These are phyloP conservation scores for Urophycis tenuis DNA, from an alignment of 2,797 vertebrate species.

Conservation along the genomic window DNA sequence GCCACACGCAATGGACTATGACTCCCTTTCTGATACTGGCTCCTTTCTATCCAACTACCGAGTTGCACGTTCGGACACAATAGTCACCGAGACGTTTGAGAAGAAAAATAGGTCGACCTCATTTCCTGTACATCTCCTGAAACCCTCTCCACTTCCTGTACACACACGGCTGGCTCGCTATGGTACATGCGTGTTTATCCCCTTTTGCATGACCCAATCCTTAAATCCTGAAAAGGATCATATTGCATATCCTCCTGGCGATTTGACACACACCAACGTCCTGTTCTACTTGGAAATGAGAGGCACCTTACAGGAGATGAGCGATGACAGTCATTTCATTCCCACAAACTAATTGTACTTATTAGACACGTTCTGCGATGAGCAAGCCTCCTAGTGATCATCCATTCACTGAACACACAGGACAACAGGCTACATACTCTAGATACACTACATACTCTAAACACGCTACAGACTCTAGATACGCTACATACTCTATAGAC, in stretches of 20 bases:
- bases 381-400: background rate
- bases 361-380: no score
- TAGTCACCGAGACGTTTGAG: background rate
- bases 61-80: background rate
- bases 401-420: background rate
- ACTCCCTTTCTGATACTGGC: no score
- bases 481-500: no score
- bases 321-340: no score
- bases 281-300: background rate
- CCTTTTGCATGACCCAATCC: background rate
- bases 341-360: no score
- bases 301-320: no score
- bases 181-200: background rate
- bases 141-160: background rate
- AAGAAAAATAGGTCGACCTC: background rate
- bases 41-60: no score
- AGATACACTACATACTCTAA: no score
- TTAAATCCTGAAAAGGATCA: background rate
- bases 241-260: background rate
- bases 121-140: background rate
- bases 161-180: background rate
- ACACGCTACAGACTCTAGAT: no score
- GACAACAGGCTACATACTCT: no score
- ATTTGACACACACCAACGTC: background rate
- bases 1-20: no score